Conservation (phyloP, 2,797 vertebrate species). For the Chromobotia macracanthus region DNA sequence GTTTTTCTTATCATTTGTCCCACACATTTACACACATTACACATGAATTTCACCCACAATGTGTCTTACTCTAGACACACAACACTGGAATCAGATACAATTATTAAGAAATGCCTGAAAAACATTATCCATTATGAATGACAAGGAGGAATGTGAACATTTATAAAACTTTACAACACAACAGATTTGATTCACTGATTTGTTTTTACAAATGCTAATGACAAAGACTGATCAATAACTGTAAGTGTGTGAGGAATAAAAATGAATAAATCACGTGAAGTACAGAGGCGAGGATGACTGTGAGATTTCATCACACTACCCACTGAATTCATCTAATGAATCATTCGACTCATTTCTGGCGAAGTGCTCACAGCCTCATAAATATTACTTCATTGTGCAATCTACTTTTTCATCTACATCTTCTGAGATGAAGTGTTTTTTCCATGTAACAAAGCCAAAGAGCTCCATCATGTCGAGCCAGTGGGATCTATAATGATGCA, state of each 20-base stretch:
- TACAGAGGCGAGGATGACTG: constrained; percentile 6
- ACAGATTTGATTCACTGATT: not conserved
- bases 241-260: not conserved
- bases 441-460: constrained; percentile 27
- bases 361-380: not conserved
- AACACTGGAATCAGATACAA: too few relatives aligned
- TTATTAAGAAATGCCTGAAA: too few relatives aligned
- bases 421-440: constrained; percentile 19
- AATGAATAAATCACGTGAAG: constrained; percentile 34
- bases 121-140: too few relatives aligned
- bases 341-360: constrained; percentile 1
- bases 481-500: constrained; percentile 5
- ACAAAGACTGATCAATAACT: too few relatives aligned
- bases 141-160: too few relatives aligned
- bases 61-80: too few relatives aligned
- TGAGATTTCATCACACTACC: constrained; percentile 27
- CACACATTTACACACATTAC: too few relatives aligned
- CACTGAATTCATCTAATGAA: constrained; percentile 25
- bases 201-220: constrained; percentile 9
- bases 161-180: too few relatives aligned
- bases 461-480: constrained; percentile 7
- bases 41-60: too few relatives aligned
- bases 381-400: constrained; percentile 27
- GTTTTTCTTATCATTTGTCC: too few relatives aligned
- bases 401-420: constrained; percentile 2